Percentiles rank a stretch among this genome's conserved stretches.
These are phyloP conservation scores for Anniella stebbinsi DNA, from an alignment of 2,797 vertebrate genomes.

Conservation along the genomic window DNA sequence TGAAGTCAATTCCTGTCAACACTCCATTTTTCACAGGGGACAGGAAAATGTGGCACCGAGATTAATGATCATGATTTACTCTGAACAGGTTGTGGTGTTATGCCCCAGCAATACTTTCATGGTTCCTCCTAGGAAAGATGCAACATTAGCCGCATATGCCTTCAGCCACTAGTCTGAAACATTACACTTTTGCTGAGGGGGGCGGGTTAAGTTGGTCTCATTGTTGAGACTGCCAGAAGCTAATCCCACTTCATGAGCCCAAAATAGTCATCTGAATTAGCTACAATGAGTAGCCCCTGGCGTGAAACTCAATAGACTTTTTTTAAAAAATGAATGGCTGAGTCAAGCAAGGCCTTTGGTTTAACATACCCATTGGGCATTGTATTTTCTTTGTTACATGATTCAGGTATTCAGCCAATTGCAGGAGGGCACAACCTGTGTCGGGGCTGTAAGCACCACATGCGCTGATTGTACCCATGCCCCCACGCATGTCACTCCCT, in stretches of 20 bases:
- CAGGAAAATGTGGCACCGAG: conserved; percentile 71
- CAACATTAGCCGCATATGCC: conserved; percentile 68
- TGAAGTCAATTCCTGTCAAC: conserved; percentile 63
- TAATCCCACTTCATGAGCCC: conserved; percentile 53
- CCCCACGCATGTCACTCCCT: neutral
- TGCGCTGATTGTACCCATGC: neutral
- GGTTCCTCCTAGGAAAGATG: conserved; percentile 82
- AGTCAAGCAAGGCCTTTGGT: neutral
- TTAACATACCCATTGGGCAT: neutral
- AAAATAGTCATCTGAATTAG: conserved; percentile 39
- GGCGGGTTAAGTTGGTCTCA: conserved; percentile 49
- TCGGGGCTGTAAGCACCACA: neutral
- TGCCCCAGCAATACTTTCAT: conserved; percentile 83
- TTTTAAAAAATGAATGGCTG: conserved; percentile 4
- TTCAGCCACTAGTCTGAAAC: conserved; percentile 46
- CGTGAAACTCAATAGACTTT: neutral
- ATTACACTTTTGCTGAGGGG: conserved; percentile 54
- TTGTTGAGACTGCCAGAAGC: conserved; percentile 42
- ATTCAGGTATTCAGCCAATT: neutral
- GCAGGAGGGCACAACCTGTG: neutral
- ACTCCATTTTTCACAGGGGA: conserved; percentile 44
- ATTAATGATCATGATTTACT: conserved; percentile 91
- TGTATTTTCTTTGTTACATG: neutral
- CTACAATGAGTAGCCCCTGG: neutral
- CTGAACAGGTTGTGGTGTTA: conserved; percentile 87